Evolutionary conservation across 2,797 vertebrate species (phyloP).

Genomic region (Eutrigla gurnardus): DNA sequence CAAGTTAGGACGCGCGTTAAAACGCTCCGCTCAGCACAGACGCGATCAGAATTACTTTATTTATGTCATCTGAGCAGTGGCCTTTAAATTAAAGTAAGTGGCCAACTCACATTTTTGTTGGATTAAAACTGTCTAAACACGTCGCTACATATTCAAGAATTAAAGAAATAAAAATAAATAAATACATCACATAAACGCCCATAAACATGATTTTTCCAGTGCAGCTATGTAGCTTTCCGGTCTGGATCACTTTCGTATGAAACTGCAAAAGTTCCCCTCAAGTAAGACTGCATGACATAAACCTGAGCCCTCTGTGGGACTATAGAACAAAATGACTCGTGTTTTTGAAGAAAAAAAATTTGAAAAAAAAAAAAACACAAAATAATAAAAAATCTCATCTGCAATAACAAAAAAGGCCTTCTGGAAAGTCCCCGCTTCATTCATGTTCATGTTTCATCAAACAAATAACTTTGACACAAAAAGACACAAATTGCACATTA

Average conservation of each 20-base stretch:
- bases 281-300: conserved; percentile 39
- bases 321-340: not conserved
- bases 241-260: not conserved
- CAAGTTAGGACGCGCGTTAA: conserved; percentile 32
- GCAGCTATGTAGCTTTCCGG: not conserved
- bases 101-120: conserved; percentile 19
- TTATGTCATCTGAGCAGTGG: conserved; percentile 1
- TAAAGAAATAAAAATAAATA: not conserved
- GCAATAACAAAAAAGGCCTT: conserved; percentile 16
- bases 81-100: conserved; percentile 31
- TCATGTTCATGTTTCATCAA: conserved; percentile 26
- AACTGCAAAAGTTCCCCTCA: conserved; percentile 44
- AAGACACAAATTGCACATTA: conserved; percentile 50
- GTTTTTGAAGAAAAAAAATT: not conserved
- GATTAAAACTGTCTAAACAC: conserved; percentile 22
- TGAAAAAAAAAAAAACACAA: conserved; percentile 9
- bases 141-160: not conserved
- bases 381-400: conserved; percentile 22
- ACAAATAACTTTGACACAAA: conserved; percentile 62
- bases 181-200: not conserved
- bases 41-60: conserved; percentile 38
- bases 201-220: conserved; percentile 14
- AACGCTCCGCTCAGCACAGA: conserved; percentile 22
- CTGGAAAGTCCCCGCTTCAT: conserved; percentile 1
- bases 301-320: conserved; percentile 1